These are phyloP conservation scores for Falco columbarius DNA, from an alignment of 2,797 vertebrate species.

Conservation along the genomic window DNA sequence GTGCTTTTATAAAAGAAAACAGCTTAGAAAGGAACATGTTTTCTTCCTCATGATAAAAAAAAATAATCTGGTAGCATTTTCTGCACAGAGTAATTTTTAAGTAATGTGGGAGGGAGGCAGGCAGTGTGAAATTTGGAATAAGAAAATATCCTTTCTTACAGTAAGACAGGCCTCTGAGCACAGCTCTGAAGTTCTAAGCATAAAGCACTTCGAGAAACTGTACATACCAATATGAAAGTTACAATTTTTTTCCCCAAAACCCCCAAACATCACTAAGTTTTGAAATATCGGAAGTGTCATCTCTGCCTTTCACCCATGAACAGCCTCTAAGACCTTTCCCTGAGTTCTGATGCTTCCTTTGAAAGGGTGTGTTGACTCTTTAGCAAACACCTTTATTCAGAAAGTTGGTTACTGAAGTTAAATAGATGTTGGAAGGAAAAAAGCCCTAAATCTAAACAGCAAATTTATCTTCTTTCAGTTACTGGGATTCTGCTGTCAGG, in stretches of 20 bases:
- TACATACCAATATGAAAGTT: background rate
- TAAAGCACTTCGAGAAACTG: background rate
- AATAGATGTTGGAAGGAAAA: background rate
- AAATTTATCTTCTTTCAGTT: background rate
- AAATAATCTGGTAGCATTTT: background rate
- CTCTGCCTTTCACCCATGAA: background rate
- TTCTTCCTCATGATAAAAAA: background rate
- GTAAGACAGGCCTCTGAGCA: background rate
- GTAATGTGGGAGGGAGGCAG: background rate
- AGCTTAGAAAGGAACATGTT: background rate
- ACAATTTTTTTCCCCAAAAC: background rate
- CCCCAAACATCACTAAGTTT: background rate
- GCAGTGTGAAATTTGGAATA: background rate
- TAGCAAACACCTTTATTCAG: background rate
- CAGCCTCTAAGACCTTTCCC: background rate
- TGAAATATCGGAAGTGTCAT: background rate
- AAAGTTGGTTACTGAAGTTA: background rate
- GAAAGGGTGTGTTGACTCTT: background rate
- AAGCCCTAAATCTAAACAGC: background rate
- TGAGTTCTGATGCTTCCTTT: background rate
- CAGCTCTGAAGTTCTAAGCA: background rate
- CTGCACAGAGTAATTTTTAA: background rate
- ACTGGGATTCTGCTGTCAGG: background rate
- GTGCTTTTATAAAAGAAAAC: background rate
- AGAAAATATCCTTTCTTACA: background rate